Conservation (phyloP, 2,113 vertebrate species). For the Canis aureus region DNA sequence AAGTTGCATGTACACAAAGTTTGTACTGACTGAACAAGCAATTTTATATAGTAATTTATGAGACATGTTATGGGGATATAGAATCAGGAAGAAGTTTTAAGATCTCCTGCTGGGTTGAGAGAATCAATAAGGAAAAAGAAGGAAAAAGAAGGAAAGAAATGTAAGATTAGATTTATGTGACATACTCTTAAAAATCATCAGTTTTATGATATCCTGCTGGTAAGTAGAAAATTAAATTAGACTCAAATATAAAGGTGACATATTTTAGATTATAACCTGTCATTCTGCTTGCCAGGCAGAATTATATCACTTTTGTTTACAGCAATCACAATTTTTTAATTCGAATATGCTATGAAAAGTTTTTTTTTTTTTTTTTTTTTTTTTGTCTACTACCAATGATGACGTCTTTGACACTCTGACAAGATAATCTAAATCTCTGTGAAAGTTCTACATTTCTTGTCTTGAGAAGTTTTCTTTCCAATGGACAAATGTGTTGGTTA, state of each 20-base stretch:
- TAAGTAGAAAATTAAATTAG: conserved; percentile 65
- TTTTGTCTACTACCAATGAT: background rate
- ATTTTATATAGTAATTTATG: conserved; percentile 48
- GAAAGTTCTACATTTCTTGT: background rate
- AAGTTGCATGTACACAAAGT: background rate
- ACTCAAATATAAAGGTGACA: conserved; percentile 60
- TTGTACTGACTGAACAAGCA: background rate
- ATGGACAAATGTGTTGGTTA: background rate
- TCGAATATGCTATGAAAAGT: background rate
- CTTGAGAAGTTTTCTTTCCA: background rate
- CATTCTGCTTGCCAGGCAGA: background rate
- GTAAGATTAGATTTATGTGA: conserved; percentile 57
- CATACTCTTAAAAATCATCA: conserved; percentile 62
- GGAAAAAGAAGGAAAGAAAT: conserved; percentile 41
- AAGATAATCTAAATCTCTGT: conserved; percentile 2
- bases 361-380: background rate
- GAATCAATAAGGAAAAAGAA: background rate
- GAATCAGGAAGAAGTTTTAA: background rate
- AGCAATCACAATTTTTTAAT: conserved; percentile 58
- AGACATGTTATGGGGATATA: conserved; percentile 39
- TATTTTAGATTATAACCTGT: conserved; percentile 66
- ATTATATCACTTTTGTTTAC: conserved; percentile 70
- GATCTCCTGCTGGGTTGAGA: conserved; percentile 13
- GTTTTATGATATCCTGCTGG: conserved; percentile 58
- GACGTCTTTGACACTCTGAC: background rate